These are phyloP conservation scores for Brachyhypopomus gauderio DNA, from an alignment of 2,113 vertebrate genomes.

Conservation along the genomic window DNA sequence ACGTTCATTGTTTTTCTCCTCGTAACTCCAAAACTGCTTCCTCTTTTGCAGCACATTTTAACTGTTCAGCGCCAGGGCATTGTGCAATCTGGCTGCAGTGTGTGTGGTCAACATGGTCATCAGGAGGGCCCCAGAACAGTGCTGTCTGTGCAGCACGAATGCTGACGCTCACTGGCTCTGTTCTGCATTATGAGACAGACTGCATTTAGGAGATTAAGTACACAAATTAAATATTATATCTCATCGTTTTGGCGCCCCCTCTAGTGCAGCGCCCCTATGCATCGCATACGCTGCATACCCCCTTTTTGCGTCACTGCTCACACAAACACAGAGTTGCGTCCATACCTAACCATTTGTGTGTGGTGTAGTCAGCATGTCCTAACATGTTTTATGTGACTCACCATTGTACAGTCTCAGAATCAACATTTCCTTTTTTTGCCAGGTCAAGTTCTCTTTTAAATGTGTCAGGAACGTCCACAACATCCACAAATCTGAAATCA, in stretches of 20 bases:
- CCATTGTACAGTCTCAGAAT: too few species aligned
- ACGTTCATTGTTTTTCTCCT: not conserved
- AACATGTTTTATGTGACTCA: too few species aligned
- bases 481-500: slow-evolving; percentile 62
- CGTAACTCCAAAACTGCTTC: slow-evolving; percentile 33
- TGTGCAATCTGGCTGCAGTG: not conserved
- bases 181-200: slow-evolving; percentile 56
- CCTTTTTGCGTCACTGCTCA: too few species aligned
- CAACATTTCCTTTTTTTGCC: not conserved
- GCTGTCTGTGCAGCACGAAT: not conserved
- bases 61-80: not conserved
- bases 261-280: too few species aligned
- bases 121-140: too few species aligned
- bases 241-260: too few species aligned
- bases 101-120: not conserved
- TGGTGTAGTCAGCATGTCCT: too few species aligned
- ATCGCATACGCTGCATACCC: too few species aligned
- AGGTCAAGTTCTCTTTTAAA: not conserved
- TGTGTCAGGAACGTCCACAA: slow-evolving; percentile 14
- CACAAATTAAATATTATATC: too few species aligned
- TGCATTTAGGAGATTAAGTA: slow-evolving; percentile 26
- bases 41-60: slow-evolving; percentile 1
- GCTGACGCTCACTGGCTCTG: slow-evolving; percentile 53
- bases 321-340: not conserved
- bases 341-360: not conserved